These are phyloP conservation scores for Hippopotamus amphibius DNA, from an alignment of 2,113 vertebrate genomes.

Conservation along the genomic window DNA sequence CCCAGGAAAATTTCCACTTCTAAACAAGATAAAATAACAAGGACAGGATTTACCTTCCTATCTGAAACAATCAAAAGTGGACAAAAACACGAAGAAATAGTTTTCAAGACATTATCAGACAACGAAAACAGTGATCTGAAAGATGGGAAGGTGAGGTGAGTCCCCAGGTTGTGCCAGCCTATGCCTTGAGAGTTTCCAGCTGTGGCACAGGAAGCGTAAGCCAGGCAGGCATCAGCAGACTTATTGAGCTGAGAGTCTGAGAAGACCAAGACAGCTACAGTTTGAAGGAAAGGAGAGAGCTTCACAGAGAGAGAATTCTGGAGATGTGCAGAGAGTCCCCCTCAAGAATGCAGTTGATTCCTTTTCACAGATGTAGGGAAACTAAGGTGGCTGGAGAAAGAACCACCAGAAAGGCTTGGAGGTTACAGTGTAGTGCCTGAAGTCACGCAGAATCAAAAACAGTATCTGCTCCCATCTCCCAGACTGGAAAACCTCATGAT, in stretches of 20 bases:
- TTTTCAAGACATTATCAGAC: constrained; percentile 18
- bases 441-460: background rate
- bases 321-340: background rate
- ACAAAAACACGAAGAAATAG: background rate
- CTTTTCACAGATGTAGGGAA: background rate
- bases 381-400: background rate
- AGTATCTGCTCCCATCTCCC: background rate
- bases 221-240: background rate
- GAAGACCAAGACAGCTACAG: background rate
- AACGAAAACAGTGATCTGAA: background rate
- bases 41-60: background rate
- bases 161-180: background rate
- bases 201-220: background rate
- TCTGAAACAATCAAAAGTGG: background rate
- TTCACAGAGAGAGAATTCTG: background rate
- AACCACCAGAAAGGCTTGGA: background rate
- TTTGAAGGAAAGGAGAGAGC: background rate
- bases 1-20: background rate
- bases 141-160: background rate
- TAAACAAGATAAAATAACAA: background rate
- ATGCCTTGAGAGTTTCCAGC: background rate
- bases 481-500: background rate
- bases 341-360: background rate
- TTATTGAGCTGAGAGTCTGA: background rate
- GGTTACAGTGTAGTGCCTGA: background rate